phyloP scores from a whole-genome alignment of 2,797 vertebrate species.

The Ciconia nigra region DNA sequence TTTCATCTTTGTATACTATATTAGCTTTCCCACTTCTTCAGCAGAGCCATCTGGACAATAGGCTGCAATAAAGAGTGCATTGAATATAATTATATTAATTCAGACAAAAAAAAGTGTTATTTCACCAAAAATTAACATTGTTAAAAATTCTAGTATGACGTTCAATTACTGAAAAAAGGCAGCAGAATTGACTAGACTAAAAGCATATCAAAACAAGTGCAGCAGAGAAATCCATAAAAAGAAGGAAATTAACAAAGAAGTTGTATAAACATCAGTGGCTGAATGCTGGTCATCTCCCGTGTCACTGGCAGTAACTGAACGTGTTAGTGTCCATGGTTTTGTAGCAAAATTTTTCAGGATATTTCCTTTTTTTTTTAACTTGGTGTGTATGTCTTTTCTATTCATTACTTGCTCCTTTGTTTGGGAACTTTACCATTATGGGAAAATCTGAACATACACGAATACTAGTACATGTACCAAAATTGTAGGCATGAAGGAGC shows the following conservation, averaged over 20 bases:
- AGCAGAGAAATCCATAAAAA: not conserved
- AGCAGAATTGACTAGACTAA: not conserved
- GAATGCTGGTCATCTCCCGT: not conserved
- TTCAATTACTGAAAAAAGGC: not conserved
- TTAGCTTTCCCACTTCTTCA: conserved; percentile 17
- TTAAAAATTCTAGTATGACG: not conserved
- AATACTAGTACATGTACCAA: not conserved
- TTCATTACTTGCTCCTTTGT: not conserved
- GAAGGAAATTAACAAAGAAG: not conserved
- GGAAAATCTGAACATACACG: not conserved
- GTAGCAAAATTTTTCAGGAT: not conserved
- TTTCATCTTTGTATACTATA: conserved; percentile 19
- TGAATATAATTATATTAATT: conserved; percentile 47
- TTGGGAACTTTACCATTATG: not conserved
- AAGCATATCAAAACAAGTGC: not conserved
- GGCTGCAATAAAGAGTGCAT: not conserved
- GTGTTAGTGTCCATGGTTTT: no score
- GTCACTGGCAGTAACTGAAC: not conserved
- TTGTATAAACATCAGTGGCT: not conserved
- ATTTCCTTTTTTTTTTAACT: not conserved
- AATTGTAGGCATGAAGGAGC: not conserved
- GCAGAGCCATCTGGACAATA: not conserved
- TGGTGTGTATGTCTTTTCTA: not conserved
- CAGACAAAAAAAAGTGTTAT: not conserved
- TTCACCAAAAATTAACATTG: conserved; percentile 19